These are phyloP conservation scores for Aptenodytes patagonicus DNA, from an alignment of 2,113 vertebrate genomes.

Conservation along the genomic window DNA sequence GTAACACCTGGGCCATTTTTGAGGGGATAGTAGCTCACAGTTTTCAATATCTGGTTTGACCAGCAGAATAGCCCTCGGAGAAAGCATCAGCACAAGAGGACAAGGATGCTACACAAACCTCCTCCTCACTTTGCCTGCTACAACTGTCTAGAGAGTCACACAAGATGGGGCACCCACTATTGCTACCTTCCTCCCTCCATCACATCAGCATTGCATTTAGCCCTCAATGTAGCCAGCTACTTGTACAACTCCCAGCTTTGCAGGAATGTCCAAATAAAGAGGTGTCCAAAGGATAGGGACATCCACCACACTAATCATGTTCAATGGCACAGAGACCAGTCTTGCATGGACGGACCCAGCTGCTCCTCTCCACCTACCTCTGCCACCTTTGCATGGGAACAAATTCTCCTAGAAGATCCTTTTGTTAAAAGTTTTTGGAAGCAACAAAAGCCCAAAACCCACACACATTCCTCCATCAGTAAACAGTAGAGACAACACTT, in stretches of 20 bases:
- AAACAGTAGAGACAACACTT: background rate
- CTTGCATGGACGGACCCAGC: background rate
- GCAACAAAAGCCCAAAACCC: background rate
- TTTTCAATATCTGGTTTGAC: background rate
- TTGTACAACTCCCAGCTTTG: background rate
- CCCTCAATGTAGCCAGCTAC: background rate
- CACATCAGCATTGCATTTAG: background rate
- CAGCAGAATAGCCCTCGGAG: background rate
- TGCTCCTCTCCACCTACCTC: background rate
- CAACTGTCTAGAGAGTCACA: background rate
- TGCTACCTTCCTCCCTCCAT: background rate
- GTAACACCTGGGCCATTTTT: background rate
- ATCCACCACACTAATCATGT: background rate
- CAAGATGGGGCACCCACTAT: background rate
- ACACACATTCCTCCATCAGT: background rate
- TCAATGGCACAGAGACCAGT: background rate
- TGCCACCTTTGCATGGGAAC: background rate
- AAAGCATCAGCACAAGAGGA: background rate
- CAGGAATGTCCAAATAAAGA: background rate
- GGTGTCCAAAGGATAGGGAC: background rate
- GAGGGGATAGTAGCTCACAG: background rate
- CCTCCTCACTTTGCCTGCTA: background rate
- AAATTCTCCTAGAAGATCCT: background rate
- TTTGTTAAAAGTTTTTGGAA: background rate
- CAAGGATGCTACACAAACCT: background rate